Percentiles rank a stretch among this genome's conserved stretches.
Evolutionary conservation across 2,113 vertebrate genomes (phyloP).

Genomic region (Pteruthius melanotis): DNA sequence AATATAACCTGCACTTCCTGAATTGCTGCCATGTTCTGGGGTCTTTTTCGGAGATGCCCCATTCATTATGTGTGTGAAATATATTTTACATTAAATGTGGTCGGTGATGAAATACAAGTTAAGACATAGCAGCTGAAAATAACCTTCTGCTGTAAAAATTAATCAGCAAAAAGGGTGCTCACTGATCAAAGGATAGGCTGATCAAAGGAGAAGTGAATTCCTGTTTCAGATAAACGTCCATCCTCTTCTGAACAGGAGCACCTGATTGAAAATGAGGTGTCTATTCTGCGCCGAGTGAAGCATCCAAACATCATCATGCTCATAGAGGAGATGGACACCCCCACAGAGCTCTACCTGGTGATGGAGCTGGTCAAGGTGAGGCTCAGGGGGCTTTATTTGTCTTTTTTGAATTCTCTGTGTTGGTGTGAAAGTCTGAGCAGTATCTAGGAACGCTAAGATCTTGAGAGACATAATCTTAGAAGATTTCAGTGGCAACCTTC

Average conservation of each 20-base stretch:
- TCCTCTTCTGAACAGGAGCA: conserved; percentile 81
- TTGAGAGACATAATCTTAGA: neutral
- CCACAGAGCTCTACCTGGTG: conserved; percentile 89
- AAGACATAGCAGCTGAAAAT: neutral
- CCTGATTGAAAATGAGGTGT: conserved; percentile 95
- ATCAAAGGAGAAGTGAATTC: neutral
- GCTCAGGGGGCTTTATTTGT: neutral
- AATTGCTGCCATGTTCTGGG: neutral
- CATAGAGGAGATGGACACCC: conserved; percentile 93
- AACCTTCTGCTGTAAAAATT: neutral
- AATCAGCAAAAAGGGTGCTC: neutral
- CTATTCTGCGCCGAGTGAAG: conserved; percentile 90
- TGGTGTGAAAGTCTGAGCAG: neutral
- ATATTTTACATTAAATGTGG: neutral
- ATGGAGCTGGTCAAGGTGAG: conserved; percentile 97
- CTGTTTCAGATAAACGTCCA: neutral
- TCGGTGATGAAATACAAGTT: neutral
- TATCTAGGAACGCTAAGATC: neutral
- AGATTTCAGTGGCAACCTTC: neutral
- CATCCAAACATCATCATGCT: conserved; percentile 99
- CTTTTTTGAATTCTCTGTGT: neutral
- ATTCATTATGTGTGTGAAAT: neutral
- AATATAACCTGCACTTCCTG: neutral
- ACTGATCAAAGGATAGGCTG: neutral
- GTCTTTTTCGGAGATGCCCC: neutral